Conservation (phyloP, 2,888 invertebrate species). For the Fragum sueziense region DNA sequence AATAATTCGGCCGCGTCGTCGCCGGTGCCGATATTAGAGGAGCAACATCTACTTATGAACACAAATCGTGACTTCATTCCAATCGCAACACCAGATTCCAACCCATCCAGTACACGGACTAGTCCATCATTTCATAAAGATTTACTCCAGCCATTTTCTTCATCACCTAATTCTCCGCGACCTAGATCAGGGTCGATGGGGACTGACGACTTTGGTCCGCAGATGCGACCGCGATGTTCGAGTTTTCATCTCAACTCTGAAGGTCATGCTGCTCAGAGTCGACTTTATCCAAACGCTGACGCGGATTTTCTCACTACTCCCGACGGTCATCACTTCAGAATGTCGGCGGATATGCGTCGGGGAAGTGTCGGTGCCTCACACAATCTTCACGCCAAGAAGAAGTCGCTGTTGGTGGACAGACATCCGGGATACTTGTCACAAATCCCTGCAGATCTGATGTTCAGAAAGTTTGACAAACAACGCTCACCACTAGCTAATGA, state of each 20-base stretch:
- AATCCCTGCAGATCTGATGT: slow-evolving; percentile 53
- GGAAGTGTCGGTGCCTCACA: slow-evolving; percentile 75
- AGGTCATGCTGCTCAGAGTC: slow-evolving; percentile 69
- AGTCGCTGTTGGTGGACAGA: slow-evolving; percentile 72
- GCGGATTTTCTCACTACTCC: slow-evolving; percentile 55
- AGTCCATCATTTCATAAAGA: slow-evolving; percentile 70
- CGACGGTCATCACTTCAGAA: slow-evolving; percentile 63
- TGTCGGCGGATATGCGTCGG: slow-evolving; percentile 73
- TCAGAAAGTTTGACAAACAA: slow-evolving; percentile 59
- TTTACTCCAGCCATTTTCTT: slow-evolving; percentile 65
- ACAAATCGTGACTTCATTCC: slow-evolving; percentile 71
- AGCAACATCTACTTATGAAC: slow-evolving; percentile 64
- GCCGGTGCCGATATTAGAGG: slow-evolving; percentile 72
- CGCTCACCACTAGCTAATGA: slow-evolving; percentile 51
- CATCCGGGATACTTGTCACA: slow-evolving; percentile 70
- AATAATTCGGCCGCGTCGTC: slow-evolving; percentile 73
- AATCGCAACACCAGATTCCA: slow-evolving; percentile 69
- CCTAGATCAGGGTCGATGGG: slow-evolving; percentile 75
- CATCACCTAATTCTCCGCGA: slow-evolving; percentile 67
- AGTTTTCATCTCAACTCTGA: slow-evolving; percentile 78
- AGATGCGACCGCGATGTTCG: slow-evolving; percentile 74
- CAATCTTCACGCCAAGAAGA: slow-evolving; percentile 72
- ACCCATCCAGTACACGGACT: slow-evolving; percentile 66
- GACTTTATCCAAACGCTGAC: slow-evolving; percentile 56
- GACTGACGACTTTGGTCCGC: slow-evolving; percentile 68